These are phyloP conservation scores for Mantis religiosa DNA, from an alignment of 2,888 invertebrate genomes.

Conservation along the genomic window DNA sequence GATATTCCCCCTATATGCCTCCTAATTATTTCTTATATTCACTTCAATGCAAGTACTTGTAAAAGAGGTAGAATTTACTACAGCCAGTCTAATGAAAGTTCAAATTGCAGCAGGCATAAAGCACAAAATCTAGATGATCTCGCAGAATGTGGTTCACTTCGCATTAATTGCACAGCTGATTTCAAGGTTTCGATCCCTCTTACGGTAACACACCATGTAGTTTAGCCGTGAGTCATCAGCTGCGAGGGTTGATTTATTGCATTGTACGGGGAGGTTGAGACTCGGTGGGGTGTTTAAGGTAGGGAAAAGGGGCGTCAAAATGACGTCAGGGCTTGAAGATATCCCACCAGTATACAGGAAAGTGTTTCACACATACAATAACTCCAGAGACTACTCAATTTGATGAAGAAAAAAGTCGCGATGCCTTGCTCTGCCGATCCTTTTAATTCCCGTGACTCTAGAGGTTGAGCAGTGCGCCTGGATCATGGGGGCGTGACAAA, in stretches of 20 bases:
- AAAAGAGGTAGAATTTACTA: no score
- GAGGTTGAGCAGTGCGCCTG: neutral
- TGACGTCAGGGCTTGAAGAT: neutral
- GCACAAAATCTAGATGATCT: no score
- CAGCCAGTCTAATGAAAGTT: no score
- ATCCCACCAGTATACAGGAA: neutral
- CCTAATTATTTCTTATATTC: no score
- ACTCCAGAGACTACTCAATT: neutral
- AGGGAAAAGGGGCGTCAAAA: neutral
- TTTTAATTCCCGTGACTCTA: neutral
- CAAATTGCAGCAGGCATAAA: no score
- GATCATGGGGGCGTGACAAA: neutral
- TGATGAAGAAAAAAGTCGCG: neutral
- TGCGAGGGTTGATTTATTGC: constrained; percentile 10
- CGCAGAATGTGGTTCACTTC: neutral
- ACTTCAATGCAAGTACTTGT: no score
- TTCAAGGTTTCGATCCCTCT: neutral
- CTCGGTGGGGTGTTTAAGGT: neutral
- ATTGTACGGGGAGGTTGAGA: neutral
- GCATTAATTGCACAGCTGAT: neutral
- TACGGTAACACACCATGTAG: neutral
- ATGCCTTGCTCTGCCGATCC: neutral
- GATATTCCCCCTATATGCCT: no score
- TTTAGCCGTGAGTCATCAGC: constrained; percentile 45
- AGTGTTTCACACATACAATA: neutral